Base-by-base conservation (phyloP, 1,140 invertebrate species). In the Calephelis virginiensis region DNA sequence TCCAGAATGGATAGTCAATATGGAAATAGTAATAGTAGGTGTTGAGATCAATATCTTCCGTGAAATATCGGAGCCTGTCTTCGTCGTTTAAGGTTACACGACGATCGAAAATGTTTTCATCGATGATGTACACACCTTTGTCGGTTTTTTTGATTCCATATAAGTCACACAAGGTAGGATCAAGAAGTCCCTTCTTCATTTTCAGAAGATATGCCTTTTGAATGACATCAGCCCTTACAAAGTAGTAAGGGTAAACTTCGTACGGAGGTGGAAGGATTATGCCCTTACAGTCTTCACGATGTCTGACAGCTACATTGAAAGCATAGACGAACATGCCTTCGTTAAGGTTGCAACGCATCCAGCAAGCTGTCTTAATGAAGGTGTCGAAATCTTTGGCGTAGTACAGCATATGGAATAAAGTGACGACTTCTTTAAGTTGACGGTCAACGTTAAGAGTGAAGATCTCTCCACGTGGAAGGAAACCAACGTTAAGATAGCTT, bases 11-110 rank as follows among this genome's bases (percentile, higher is more conserved):
- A 83, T 94, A 94, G 47, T 93, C 91, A 70, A 93, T 82, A 67
- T 95, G 94, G 90, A 94, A 93, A 82, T 95, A 94, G 85, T 93
- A 95, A 86, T 95, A 95, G 82, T 93, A 95, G 8, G 92, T 89
- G 73, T 95, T 95, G 48, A 95, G 84, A 37, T 94, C 94, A 70
- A 95, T 92, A 76, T 95, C 94, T 83, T 95, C 94, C 17, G 93
- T 92, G 77, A 94, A 95, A 73, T 95, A 95, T 66, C 93, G 92
- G 37, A 95, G 66, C 11, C 83, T 80, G 72, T 88, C 82, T 62
- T 91, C 81, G 9, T 82, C 71, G 65, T 80, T 88, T n/a, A 91
- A 66, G 66, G 75, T 71, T 65, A 88, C 70, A 50, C 87, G 83
- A 61, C 92, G 89, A 66, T 91, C 86, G 56, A 74, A 89, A 0